These are phyloP conservation scores for Danio choprae DNA, from an alignment of 2,797 vertebrate genomes.

Conservation along the genomic window DNA sequence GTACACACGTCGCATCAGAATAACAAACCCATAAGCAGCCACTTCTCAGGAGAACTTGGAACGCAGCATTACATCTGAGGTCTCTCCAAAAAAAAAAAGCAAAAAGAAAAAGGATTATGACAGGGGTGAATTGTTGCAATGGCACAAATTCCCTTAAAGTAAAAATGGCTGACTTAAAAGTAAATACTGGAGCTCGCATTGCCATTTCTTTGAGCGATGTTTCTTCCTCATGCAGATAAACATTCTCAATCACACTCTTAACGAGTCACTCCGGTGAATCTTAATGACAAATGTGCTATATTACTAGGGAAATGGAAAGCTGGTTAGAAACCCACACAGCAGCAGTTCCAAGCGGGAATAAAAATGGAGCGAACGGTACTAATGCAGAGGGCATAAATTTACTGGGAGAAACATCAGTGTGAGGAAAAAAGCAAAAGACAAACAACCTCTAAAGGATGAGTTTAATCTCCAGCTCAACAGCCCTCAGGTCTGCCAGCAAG, in stretches of 20 bases:
- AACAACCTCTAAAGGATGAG: slow-evolving; percentile 61
- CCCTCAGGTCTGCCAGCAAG: slow-evolving; percentile 57
- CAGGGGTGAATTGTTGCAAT: slow-evolving; percentile 17
- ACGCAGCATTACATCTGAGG: slow-evolving; percentile 18
- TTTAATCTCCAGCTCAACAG: slow-evolving; percentile 64
- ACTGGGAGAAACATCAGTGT: slow-evolving; percentile 52
- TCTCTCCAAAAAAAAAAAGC: background rate
- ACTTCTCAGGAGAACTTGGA: slow-evolving; percentile 35
- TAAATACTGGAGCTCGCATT: background rate
- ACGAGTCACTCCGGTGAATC: slow-evolving; percentile 51
- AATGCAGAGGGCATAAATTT: slow-evolving; percentile 66
- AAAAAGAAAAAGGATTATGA: slow-evolving; percentile 11
- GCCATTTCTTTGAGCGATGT: background rate
- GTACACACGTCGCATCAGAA: slow-evolving; percentile 20
- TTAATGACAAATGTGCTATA: slow-evolving; percentile 36
- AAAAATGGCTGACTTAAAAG: background rate
- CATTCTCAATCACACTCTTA: slow-evolving; percentile 49
- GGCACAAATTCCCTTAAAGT: slow-evolving; percentile 14
- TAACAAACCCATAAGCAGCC: slow-evolving; percentile 2
- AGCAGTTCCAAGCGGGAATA: slow-evolving; percentile 41
- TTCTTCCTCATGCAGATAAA: slow-evolving; percentile 22
- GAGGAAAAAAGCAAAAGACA: slow-evolving; percentile 52
- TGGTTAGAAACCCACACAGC: slow-evolving; percentile 58
- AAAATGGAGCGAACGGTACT: slow-evolving; percentile 58
- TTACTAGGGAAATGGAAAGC: slow-evolving; percentile 37